Percentiles rank a stretch among this genome's conserved stretches.
These are phyloP conservation scores for Pardalotus punctatus DNA, from an alignment of 2,113 vertebrate genomes.

Conservation along the genomic window DNA sequence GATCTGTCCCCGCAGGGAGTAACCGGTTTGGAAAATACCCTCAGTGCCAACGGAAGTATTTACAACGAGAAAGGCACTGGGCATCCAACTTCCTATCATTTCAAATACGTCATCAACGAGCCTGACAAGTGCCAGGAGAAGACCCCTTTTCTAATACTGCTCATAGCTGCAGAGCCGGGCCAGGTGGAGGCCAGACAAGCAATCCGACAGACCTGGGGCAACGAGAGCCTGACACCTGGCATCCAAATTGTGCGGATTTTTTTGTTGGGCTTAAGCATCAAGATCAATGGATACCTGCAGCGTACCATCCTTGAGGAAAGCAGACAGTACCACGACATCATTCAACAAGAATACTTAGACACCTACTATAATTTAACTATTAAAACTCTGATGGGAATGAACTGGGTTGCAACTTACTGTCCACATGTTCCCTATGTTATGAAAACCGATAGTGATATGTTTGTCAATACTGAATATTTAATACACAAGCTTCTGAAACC, in stretches of 20 bases:
- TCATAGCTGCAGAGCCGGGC: slow-evolving; percentile 89
- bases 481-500: slow-evolving; percentile 90
- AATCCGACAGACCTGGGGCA: slow-evolving; percentile 96
- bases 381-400: slow-evolving; percentile 98
- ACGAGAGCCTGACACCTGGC: slow-evolving; percentile 81
- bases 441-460: slow-evolving; percentile 99
- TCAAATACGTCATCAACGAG: slow-evolving; percentile 89
- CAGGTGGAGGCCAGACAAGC: slow-evolving; percentile 89
- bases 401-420: slow-evolving; percentile 92
- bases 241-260: slow-evolving; percentile 84
- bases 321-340: slow-evolving; percentile 83
- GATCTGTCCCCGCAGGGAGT: slow-evolving; percentile 71
- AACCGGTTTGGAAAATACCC: slow-evolving; percentile 71
- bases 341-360: slow-evolving; percentile 94
- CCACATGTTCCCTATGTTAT: slow-evolving; percentile 86
- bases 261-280: slow-evolving; percentile 83
- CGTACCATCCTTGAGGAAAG: slow-evolving; percentile 85
- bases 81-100: slow-evolving; percentile 73
- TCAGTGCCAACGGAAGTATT: slow-evolving; percentile 80
- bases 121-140: slow-evolving; percentile 82
- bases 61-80: slow-evolving; percentile 71
- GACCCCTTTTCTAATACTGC: slow-evolving; percentile 86
- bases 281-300: slow-evolving; percentile 79
- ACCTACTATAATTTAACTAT: slow-evolving; percentile 95
- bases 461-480: slow-evolving; percentile 95